Percentiles rank a stretch among this genome's conserved stretches.
Conservation (phyloP, 2,797 vertebrate genomes). For the Steatocranus sp. region DNA sequence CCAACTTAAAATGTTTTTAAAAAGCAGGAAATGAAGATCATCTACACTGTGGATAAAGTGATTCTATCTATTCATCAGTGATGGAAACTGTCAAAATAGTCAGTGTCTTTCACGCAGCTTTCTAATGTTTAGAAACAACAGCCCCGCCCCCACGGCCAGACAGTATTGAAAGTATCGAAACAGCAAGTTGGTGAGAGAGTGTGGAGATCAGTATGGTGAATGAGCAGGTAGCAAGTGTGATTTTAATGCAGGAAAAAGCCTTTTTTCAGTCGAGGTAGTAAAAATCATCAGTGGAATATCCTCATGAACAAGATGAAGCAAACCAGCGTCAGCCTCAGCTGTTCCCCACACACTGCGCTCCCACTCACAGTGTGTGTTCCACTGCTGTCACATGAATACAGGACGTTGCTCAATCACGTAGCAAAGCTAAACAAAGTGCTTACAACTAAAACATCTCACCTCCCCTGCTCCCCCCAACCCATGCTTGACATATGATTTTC, state of each 20-base stretch:
- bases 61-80: background rate
- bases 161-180: accelerated
- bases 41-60: background rate
- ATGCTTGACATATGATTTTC: constrained; percentile 19
- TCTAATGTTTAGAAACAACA: background rate
- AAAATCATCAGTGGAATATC: background rate
- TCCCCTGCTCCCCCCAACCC: background rate
- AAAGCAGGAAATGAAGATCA: background rate
- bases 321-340: background rate
- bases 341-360: constrained; percentile 1
- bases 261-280: background rate
- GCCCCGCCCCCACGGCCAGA: background rate
- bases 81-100: background rate
- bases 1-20: background rate
- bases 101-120: background rate
- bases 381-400: background rate
- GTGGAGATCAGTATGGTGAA: background rate
- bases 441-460: constrained; percentile 22
- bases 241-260: background rate
- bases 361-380: background rate
- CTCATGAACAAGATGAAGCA: background rate
- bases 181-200: background rate
- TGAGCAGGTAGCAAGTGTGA: background rate
- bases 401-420: no score
- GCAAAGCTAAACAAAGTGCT: constrained; percentile 39